These are phyloP conservation scores for Tachystola acroxantha DNA, from an alignment of 2,888 invertebrate species.

Conservation along the genomic window DNA sequence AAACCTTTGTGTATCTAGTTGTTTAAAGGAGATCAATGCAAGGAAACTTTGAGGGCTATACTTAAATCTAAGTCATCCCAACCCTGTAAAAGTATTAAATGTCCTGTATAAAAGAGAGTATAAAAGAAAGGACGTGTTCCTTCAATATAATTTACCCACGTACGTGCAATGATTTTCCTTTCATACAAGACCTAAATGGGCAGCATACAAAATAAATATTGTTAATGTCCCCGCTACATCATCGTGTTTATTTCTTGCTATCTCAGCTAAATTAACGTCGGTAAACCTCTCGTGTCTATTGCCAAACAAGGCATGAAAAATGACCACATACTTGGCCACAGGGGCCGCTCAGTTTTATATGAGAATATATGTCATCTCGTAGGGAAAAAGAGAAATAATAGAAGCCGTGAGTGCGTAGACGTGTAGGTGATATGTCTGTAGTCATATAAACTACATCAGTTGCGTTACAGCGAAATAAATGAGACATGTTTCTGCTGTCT, in stretches of 20 bases:
- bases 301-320: conserved; percentile 11
- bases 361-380: conserved; percentile 5
- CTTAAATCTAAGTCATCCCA: too few relatives aligned
- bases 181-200: conserved; percentile 2
- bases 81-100: too few relatives aligned
- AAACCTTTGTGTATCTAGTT: too few relatives aligned
- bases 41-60: too few relatives aligned
- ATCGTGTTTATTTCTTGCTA: conserved; percentile 6
- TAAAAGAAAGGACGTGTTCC: too few relatives aligned
- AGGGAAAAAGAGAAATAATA: not conserved
- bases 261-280: conserved; percentile 12
- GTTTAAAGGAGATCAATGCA: too few relatives aligned
- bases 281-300: conserved; percentile 11
- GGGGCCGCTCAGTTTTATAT: conserved; percentile 11
- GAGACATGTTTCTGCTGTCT: too few relatives aligned
- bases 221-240: conserved; percentile 11
- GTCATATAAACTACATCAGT: too few relatives aligned
- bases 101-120: too few relatives aligned
- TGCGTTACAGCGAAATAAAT: too few relatives aligned
- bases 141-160: too few relatives aligned
- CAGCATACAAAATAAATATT: conserved; percentile 6
- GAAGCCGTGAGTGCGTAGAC: conserved; percentile 1
- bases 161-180: not conserved
- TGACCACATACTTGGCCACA: conserved; percentile 6
- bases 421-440: not conserved